Evolutionary conservation across 2,797 vertebrate species (phyloP).

Genomic region (Florisuga fusca): DNA sequence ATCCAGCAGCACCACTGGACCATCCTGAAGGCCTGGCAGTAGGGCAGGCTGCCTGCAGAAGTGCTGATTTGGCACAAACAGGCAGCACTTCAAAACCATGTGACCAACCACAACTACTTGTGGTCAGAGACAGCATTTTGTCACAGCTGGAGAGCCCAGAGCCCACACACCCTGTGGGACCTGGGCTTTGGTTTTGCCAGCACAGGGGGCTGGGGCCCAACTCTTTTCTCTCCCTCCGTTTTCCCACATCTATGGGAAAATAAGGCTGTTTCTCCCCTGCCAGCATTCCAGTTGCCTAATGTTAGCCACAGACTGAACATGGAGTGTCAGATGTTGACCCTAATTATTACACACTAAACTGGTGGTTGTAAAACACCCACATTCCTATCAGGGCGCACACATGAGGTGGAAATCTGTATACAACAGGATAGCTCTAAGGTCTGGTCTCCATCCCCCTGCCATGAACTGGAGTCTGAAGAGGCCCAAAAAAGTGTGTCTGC

Average conservation of each 20-base stretch:
- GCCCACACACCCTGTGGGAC: neutral
- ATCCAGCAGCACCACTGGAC: neutral
- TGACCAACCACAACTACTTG: neutral
- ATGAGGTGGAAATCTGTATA: neutral
- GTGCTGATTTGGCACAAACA: neutral
- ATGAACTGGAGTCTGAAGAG: neutral
- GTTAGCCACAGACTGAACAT: neutral
- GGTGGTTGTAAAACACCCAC: neutral
- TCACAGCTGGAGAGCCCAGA: neutral
- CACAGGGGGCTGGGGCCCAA: neutral
- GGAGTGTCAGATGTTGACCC: neutral
- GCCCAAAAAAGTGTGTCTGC: neutral
- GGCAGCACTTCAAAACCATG: neutral
- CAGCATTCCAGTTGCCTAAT: neutral
- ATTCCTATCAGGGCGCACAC: neutral
- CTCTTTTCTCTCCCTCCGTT: neutral
- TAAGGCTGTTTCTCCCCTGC: neutral
- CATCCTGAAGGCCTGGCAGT: neutral
- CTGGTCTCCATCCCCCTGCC: neutral
- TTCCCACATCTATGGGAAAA: neutral
- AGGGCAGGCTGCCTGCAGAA: neutral
- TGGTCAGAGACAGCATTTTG: neutral
- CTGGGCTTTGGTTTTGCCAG: neutral
- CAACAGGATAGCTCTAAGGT: too few relatives aligned
- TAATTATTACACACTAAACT: neutral